Percentiles rank a stretch among this genome's conserved stretches.
Conservation (phyloP, 2,888 invertebrate genomes). For the Merodon equestris region DNA sequence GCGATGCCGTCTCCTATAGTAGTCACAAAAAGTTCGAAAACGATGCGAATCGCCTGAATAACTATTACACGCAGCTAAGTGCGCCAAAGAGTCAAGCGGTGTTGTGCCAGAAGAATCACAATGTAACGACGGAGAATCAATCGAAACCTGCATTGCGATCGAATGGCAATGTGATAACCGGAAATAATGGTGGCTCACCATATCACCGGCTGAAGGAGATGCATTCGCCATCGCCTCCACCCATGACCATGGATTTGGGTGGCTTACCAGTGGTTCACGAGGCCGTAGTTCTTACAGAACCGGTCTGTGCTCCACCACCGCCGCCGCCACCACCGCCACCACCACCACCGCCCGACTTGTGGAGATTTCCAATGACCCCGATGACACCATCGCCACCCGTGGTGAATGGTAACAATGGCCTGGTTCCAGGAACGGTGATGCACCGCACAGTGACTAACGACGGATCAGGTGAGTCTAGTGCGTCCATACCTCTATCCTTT, state of each 20-base stretch:
- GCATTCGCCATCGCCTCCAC: constrained; percentile 40
- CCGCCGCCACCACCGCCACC: constrained; percentile 75
- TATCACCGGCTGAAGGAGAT: constrained; percentile 55
- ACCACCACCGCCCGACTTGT: constrained; percentile 74
- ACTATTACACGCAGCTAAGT: constrained; percentile 76
- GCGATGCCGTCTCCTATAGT: constrained; percentile 55
- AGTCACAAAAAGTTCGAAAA: constrained; percentile 77
- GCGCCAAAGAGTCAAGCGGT: constrained; percentile 74
- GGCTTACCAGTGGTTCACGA: constrained; percentile 50
- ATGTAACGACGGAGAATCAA: constrained; percentile 43
- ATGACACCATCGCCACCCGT: constrained; percentile 15
- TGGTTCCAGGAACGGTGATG: constrained; percentile 25
- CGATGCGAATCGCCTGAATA: constrained; percentile 77
- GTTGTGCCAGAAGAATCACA: constrained; percentile 56
- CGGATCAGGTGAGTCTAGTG: constrained; percentile 52
- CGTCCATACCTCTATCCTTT: constrained; percentile 38
- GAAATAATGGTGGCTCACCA: constrained; percentile 46
- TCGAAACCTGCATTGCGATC: constrained; percentile 36
- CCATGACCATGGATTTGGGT: constrained; percentile 20
- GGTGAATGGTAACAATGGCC: constrained; percentile 31
- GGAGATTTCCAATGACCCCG: constrained; percentile 65
- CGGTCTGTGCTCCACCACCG: constrained; percentile 63
- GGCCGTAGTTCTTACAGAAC: constrained; percentile 46
- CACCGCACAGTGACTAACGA: constrained; percentile 16
- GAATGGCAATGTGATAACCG: constrained; percentile 49